A percentile compares a stretch with the other conserved stretches of the same genome.
phyloP scores from a whole-genome alignment of 2,888 invertebrate species.

The Stegana nigrithorax region DNA sequence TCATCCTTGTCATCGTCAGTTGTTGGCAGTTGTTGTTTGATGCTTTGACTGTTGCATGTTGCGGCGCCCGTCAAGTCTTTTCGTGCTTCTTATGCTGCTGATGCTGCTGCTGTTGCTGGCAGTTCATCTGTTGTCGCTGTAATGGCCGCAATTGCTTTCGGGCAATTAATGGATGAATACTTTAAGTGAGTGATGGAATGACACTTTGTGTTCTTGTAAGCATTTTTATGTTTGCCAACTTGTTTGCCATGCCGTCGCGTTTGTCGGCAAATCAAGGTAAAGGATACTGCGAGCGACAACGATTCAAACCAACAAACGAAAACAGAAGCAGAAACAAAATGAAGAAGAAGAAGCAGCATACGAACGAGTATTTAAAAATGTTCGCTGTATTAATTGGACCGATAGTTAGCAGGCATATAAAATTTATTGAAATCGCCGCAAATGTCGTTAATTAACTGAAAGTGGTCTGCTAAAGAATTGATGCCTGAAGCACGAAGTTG shows the following conservation, averaged over 20 bases:
- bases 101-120: conserved; percentile 11
- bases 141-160: conserved; percentile 57
- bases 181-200: conserved; percentile 67
- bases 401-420: background rate
- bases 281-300: no score
- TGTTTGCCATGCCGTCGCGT: conserved; percentile 29
- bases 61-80: conserved; percentile 31
- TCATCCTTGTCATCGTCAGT: no score
- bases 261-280: no score
- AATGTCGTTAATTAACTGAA: conserved; percentile 7
- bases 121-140: conserved; percentile 17
- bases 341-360: no score
- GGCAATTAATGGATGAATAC: conserved; percentile 67
- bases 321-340: no score
- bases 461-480: no score
- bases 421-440: conserved; percentile 11
- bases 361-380: conserved; percentile 14
- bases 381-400: conserved; percentile 12
- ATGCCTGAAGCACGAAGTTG: no score
- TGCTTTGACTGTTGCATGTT: conserved; percentile 53
- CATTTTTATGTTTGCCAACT: conserved; percentile 48
- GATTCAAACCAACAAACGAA: no score
- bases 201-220: conserved; percentile 63
- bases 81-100: conserved; percentile 20
- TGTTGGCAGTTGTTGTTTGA: conserved; percentile 24